A percentile compares a stretch with the other conserved stretches of the same genome.
These are phyloP conservation scores for Choloepus didactylus DNA, from an alignment of 2,797 vertebrate genomes.

Conservation along the genomic window DNA sequence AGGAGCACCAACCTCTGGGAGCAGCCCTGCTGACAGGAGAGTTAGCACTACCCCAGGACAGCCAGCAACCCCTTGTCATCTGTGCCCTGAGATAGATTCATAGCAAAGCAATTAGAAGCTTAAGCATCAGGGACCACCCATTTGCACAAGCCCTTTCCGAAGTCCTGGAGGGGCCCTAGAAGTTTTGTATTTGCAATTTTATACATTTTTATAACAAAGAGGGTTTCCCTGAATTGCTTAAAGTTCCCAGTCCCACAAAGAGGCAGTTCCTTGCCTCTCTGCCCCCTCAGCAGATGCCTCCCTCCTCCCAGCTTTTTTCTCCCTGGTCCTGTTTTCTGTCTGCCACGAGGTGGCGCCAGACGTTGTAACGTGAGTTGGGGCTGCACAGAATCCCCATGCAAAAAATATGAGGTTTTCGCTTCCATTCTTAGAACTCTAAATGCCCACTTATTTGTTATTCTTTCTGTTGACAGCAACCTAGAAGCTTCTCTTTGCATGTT, in stretches of 20 bases:
- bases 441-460: conserved; percentile 11
- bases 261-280: background rate
- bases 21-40: background rate
- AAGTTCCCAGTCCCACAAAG: background rate
- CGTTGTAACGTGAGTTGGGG: conserved; percentile 31
- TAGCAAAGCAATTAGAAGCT: background rate
- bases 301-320: rapidly evolving
- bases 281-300: background rate
- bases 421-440: conserved; percentile 61
- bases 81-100: background rate
- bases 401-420: conserved; percentile 42
- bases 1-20: background rate
- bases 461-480: background rate
- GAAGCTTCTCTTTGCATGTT: background rate
- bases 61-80: background rate
- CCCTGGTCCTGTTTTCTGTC: background rate
- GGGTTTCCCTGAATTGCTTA: background rate
- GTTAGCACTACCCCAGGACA: background rate
- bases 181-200: background rate
- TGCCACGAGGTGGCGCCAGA: conserved; percentile 87
- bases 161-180: background rate
- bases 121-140: background rate
- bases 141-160: background rate
- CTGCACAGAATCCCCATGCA: background rate
- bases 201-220: background rate